Conservation (phyloP, 1,140 invertebrate species). For the Charaxes varanes region DNA sequence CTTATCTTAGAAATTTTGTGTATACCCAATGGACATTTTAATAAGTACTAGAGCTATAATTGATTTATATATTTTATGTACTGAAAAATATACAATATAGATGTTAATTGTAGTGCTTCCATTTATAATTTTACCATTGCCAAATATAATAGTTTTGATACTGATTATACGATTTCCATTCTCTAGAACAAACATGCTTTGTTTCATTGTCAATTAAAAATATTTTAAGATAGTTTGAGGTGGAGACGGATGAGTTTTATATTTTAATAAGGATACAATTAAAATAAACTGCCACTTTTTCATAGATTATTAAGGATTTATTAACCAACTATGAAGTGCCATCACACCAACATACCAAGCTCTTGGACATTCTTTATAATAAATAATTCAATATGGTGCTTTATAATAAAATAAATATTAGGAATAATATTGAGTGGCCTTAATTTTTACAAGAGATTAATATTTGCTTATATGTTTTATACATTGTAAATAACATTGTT, state of each 20-base stretch:
- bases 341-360: conserved; percentile 12
- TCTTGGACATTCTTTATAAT: conserved; percentile 8
- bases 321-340: conserved; percentile 17
- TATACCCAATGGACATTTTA: too few relatives aligned
- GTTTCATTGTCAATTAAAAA: conserved; percentile 18
- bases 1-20: too few relatives aligned
- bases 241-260: conserved; percentile 14
- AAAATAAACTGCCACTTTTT: conserved; percentile 11
- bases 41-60: too few relatives aligned
- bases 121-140: conserved; percentile 13
- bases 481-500: conserved; percentile 53
- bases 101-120: conserved; percentile 17
- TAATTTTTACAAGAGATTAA: conserved; percentile 31
- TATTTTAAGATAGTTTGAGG: conserved; percentile 7
- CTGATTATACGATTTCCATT: not conserved
- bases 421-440: conserved; percentile 39
- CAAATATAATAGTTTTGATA: conserved; percentile 8
- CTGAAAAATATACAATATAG: too few relatives aligned
- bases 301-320: conserved; percentile 12
- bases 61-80: too few relatives aligned
- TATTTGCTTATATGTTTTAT: conserved; percentile 24
- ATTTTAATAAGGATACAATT: conserved; percentile 8
- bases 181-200: too few relatives aligned
- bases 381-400: conserved; percentile 41
- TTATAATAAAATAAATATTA: conserved; percentile 28